Evolutionary conservation across 2,888 invertebrate genomes (phyloP).

Genomic region (Melolontha melolontha): DNA sequence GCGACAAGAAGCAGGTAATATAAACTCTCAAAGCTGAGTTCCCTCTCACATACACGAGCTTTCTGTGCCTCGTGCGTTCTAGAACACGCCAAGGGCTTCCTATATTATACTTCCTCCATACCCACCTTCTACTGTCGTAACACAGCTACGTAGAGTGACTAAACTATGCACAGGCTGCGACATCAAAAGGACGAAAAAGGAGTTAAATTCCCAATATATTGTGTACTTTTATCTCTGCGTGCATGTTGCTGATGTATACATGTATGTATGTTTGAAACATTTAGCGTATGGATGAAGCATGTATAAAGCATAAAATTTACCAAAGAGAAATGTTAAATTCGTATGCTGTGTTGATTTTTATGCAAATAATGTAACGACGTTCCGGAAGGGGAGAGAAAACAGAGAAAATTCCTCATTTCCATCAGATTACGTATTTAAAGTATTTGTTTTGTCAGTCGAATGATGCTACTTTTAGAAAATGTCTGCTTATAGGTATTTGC

Average conservation of each 20-base stretch:
- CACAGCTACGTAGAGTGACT: conserved; percentile 35
- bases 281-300: neutral
- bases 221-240: conserved; percentile 45
- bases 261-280: too few species aligned
- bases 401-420: conserved; percentile 9
- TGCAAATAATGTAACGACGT: conserved; percentile 21
- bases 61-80: conserved; percentile 45
- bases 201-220: conserved; percentile 53
- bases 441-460: neutral
- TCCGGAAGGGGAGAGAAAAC: neutral
- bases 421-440: conserved; percentile 8
- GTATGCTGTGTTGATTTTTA: conserved; percentile 24
- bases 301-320: conserved; percentile 16
- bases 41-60: conserved; percentile 41
- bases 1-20: conserved; percentile 57
- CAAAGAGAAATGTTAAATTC: conserved; percentile 27
- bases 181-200: conserved; percentile 55
- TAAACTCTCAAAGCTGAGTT: conserved; percentile 54
- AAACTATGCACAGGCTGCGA: conserved; percentile 47
- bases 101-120: conserved; percentile 3
- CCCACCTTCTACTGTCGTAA: conserved; percentile 46
- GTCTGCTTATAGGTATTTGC: neutral
- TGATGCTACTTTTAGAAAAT: neutral
- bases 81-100: conserved; percentile 55
- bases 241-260: neutral